Evolutionary conservation across 2,888 invertebrate species (phyloP), one percentile per base, ranked within the genome.

Genomic region (Nezara viridula): DNA sequence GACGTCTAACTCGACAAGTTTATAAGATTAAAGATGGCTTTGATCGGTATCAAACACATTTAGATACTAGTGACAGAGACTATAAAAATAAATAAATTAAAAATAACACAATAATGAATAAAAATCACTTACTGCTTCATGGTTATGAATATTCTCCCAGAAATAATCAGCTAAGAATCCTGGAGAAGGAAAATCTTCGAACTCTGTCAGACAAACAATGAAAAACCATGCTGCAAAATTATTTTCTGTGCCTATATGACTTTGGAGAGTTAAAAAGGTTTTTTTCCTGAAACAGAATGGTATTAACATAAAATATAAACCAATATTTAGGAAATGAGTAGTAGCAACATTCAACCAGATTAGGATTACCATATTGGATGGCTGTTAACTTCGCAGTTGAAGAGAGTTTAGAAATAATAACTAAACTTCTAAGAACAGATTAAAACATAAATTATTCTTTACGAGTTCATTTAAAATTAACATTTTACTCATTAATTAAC

Each of bases 141-240:
- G 40, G 44, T 89, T 87, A 85, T 90, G 86, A 40, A 91, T 89
- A 77, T 91, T 90, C 32, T 90, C 88, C 32, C 90, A 86, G 50
- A 90, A 91, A 89, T 91, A 91, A 7, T 91, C 88, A 49, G 90
- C 52, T n/a, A 91, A 88, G 50, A 91, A 90, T 40, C 90, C 86
- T 5, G 90, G 90, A 87, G 90, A 90, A 37, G 90, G 89, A 66
- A 95, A 93, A 19, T 94, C 92, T 73, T 94, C 93, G 90, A 94
- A 93, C 0, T 94, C 93, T 27, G 95, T 94, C 21, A 94, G 92
- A 86, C 94, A 93, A 6, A 94, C 94, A 86, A 95, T 92, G 86
- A 95, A 91, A 89, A 94, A 93, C 92, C 95, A 93, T 85, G 94
- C 93, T 86, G 94, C 93, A 24, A 94, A 91, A 90, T 94, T 94